Evolutionary conservation across 2,888 invertebrate species (phyloP).

Genomic region (Nymphalis urticae): DNA sequence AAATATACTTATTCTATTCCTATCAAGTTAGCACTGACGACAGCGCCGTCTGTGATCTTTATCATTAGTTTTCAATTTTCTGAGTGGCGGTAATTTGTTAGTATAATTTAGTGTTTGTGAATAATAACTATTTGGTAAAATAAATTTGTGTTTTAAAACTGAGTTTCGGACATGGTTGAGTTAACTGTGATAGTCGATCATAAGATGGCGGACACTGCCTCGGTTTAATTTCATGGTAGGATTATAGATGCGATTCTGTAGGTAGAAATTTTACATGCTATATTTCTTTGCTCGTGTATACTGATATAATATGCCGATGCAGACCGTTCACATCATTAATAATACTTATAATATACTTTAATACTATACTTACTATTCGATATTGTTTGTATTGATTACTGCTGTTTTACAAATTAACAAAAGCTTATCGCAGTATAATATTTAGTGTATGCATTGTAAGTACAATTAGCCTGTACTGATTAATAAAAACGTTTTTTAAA

Average conservation of each 20-base stretch:
- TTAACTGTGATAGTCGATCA: slow-evolving; percentile 32
- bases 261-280: neutral
- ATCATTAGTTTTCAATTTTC: slow-evolving; percentile 48
- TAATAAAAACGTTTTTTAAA: too few species aligned
- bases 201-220: slow-evolving; percentile 49
- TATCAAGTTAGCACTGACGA: slow-evolving; percentile 55
- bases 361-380: neutral
- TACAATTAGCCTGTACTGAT: too few species aligned
- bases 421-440: too few species aligned
- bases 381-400: neutral
- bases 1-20: slow-evolving; percentile 27
- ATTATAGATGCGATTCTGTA: neutral
- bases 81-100: slow-evolving; percentile 62
- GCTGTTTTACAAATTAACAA: neutral
- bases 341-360: neutral
- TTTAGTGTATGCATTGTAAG: too few species aligned
- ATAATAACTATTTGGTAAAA: slow-evolving; percentile 18
- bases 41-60: slow-evolving; percentile 69
- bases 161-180: slow-evolving; percentile 27
- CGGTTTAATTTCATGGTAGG: slow-evolving; percentile 30
- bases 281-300: neutral
- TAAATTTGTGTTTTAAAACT: slow-evolving; percentile 33
- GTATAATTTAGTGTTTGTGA: slow-evolving; percentile 31
- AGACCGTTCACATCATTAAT: neutral
- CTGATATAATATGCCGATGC: neutral